Evolutionary conservation across 2,888 invertebrate genomes (phyloP).

Genomic region (Tachina fera): DNA sequence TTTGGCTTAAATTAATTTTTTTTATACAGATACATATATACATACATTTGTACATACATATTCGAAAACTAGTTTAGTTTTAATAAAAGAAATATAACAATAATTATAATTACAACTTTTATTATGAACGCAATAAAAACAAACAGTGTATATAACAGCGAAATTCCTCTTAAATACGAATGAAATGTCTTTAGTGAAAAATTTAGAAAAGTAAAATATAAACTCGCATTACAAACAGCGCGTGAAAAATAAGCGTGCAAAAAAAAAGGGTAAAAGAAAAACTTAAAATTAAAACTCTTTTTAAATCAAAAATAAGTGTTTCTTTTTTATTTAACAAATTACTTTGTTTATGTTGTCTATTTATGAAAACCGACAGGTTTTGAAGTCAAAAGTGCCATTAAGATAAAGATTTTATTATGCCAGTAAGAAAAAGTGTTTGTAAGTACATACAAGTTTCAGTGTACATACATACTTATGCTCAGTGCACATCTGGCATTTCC

Average conservation of each 20-base stretch:
- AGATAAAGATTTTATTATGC: conserved; percentile 49
- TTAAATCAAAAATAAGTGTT: conserved; percentile 18
- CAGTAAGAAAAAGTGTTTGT: not conserved
- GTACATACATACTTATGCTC: not conserved
- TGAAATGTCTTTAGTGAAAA: conserved; percentile 46
- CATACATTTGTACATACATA: too few relatives aligned
- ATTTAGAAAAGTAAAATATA: not conserved
- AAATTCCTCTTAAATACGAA: conserved; percentile 65
- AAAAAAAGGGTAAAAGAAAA: conserved; percentile 8
- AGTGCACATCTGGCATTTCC: too few relatives aligned
- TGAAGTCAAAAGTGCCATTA: conserved; percentile 53
- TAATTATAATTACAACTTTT: conserved; percentile 35
- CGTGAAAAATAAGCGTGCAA: conserved; percentile 2
- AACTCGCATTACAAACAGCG: conserved; percentile 9
- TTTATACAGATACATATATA: not conserved
- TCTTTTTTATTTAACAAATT: conserved; percentile 5
- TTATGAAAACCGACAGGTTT: conserved; percentile 36
- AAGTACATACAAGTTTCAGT: not conserved
- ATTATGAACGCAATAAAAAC: conserved; percentile 31
- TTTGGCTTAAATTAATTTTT: conserved; percentile 19
- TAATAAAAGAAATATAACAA: conserved; percentile 41
- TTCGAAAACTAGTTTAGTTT: conserved; percentile 53
- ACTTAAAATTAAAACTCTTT: conserved; percentile 25
- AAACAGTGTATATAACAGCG: conserved; percentile 31
- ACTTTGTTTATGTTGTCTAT: conserved; percentile 16